A percentile compares a stretch with the other conserved stretches of the same genome.
These are phyloP conservation scores for Nomia melanderi DNA, from an alignment of 1,140 invertebrate genomes.

Conservation along the genomic window DNA sequence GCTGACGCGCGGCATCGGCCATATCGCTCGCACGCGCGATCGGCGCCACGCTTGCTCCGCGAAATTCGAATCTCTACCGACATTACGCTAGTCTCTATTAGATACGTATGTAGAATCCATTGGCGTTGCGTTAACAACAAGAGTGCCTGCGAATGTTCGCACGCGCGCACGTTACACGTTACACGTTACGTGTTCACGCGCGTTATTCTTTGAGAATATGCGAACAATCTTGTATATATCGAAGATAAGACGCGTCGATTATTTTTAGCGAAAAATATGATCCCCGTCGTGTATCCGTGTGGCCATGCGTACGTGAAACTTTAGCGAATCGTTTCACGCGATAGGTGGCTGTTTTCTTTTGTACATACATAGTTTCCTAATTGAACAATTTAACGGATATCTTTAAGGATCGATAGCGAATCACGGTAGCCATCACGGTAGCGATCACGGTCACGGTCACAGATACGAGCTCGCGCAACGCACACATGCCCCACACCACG, in stretches of 20 bases:
- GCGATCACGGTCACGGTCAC: not conserved
- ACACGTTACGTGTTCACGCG: not conserved
- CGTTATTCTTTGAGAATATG: conserved; percentile 30
- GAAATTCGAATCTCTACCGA: not conserved
- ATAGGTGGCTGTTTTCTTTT: conserved; percentile 12
- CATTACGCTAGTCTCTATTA: not conserved
- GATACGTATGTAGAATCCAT: conserved; percentile 15
- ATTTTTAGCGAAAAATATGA: conserved; percentile 15
- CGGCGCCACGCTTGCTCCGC: not conserved
- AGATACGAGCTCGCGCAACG: not conserved
- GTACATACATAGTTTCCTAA: conserved; percentile 37
- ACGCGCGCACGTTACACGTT: not conserved
- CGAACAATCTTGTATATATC: conserved; percentile 40
- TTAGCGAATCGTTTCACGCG: no score
- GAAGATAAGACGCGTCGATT: conserved; percentile 5
- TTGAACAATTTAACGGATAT: conserved; percentile 11
- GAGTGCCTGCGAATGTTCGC: conserved; percentile 44
- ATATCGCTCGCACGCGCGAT: no score
- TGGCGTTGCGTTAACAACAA: conserved; percentile 27
- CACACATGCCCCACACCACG: not conserved
- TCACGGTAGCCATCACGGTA: no score
- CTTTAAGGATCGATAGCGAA: not conserved
- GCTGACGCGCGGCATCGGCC: no score
- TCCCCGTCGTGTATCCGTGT: not conserved
- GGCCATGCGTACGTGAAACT: not conserved